Evolutionary conservation across 2,113 vertebrate species (phyloP), one percentile per base, ranked within the genome.

Genomic region (Hypocryptadius cinnamomeus): DNA sequence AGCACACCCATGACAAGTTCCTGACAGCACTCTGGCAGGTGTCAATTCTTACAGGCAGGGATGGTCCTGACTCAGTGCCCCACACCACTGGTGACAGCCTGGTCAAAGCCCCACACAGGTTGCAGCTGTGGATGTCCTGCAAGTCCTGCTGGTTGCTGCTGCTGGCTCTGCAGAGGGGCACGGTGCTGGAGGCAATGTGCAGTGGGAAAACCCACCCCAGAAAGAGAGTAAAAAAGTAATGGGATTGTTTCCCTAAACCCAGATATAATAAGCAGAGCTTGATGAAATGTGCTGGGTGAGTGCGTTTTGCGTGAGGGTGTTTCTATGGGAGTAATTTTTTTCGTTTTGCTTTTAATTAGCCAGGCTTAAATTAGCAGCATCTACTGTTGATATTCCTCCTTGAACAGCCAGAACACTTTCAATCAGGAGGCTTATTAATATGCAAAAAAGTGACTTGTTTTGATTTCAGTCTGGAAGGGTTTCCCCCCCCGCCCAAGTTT

Each of bases 361-460:
- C 74, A 90, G 90, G 93, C 96, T 97, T 96, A 97, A 97, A 97
- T 98, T 98, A 97, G 96, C 92, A 97, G 90, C 30, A 57, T 93
- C 88, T 96, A 94, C 97, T 96, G 96, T 97, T 97, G 94, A 94
- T 97, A 97, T 92, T 97, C 88, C 87, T 96, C 92, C 20, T 4
- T 74, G 87, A 97, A 87, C 90, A 97, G 94, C 68, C 78, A 95
- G 87, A 96, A 89, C 60, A 66, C 88, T 96, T 97, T 97, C 93
- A 98, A 97, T 97, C 97, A 97, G 79, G 73, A 86, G 48, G 70
- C 91, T 97, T 86, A 97, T 97, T 98, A 96, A 96, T 94, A 97
- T 97, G 96, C 95, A 90, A 94, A 97, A 96, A 95, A 94, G 81
- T 91, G 91, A 96, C 95, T 97, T 97, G 97, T 97, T 97, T 97